These are phyloP conservation scores for Sebastes melanostomus DNA, from an alignment of 2,797 vertebrate genomes.

Conservation along the genomic window DNA sequence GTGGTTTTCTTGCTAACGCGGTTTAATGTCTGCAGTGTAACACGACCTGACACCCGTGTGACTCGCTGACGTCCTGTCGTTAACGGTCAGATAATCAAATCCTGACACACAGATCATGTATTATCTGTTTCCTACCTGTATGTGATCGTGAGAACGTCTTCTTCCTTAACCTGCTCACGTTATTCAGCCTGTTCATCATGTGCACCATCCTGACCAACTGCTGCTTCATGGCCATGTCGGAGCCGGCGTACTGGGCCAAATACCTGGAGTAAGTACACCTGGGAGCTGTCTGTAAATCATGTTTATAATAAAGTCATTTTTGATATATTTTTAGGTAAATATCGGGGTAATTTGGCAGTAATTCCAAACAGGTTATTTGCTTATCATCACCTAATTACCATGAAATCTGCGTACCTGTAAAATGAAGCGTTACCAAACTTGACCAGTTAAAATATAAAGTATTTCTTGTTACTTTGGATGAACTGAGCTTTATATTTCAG, in stretches of 20 bases:
- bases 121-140: neutral
- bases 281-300: too few relatives aligned
- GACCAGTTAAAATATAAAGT: neutral
- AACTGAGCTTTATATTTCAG: neutral
- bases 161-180: conserved; percentile 86
- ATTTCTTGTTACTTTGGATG: neutral
- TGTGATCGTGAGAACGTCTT: neutral
- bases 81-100: neutral
- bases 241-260: conserved; percentile 93
- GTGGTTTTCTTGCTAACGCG: too few relatives aligned
- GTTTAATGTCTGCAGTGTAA: too few relatives aligned
- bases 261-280: conserved; percentile 94
- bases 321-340: too few relatives aligned
- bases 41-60: too few relatives aligned
- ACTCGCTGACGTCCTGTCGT: too few relatives aligned
- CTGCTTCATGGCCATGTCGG: conserved; percentile 98
- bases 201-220: conserved; percentile 99
- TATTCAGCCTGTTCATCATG: conserved; percentile 99
- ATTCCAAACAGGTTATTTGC: too few relatives aligned
- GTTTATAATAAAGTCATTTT: too few relatives aligned
- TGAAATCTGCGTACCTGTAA: too few relatives aligned
- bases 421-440: neutral
- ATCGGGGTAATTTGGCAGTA: too few relatives aligned
- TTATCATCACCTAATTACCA: too few relatives aligned
- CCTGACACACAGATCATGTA: fast-evolving